Conservation (phyloP, 2,113 vertebrate genomes). For the Cichladusa arquata region DNA sequence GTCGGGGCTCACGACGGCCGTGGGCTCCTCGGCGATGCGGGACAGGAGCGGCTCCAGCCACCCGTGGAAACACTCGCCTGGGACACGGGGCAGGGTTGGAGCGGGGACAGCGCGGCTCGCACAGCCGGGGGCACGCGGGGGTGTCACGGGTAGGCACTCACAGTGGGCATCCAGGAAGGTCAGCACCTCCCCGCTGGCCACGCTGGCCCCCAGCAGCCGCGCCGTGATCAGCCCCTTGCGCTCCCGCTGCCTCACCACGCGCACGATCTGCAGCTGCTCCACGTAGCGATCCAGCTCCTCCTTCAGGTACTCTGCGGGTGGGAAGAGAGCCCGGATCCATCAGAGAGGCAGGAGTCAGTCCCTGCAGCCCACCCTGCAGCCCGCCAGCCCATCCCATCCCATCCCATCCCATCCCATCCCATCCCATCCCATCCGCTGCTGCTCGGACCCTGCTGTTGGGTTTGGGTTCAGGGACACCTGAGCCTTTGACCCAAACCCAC, state of each 20-base stretch:
- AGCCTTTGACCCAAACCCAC: not conserved
- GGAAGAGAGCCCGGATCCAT: rapidly evolving
- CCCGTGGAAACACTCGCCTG: conserved; percentile 94
- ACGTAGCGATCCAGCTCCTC: conserved; percentile 81
- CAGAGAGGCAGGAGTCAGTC: rapidly evolving
- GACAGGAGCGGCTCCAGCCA: conserved; percentile 93
- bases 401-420: too few species aligned
- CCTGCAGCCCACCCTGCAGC: not conserved
- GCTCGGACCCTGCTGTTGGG: rapidly evolving
- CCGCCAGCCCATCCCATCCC: not conserved
- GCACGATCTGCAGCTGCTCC: conserved; percentile 84
- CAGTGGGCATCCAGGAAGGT: conserved; percentile 96
- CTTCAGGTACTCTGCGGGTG: conserved; percentile 82
- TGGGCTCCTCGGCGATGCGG: conserved; percentile 90
- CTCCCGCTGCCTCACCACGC: conserved; percentile 85
- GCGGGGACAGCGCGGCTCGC: rapidly evolving
- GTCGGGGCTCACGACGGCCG: conserved; percentile 90
- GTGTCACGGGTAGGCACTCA: conserved; percentile 62
- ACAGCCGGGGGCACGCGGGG: rapidly evolving
- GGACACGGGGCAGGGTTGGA: not conserved
- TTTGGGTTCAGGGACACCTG: rapidly evolving
- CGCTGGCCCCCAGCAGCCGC: conserved; percentile 87
- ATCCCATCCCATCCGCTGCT: rapidly evolving
- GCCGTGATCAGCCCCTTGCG: conserved; percentile 95
- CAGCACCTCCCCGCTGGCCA: conserved; percentile 87